Evolutionary conservation across 1,140 invertebrate species (phyloP).

Genomic region (Euwallacea similis): DNA sequence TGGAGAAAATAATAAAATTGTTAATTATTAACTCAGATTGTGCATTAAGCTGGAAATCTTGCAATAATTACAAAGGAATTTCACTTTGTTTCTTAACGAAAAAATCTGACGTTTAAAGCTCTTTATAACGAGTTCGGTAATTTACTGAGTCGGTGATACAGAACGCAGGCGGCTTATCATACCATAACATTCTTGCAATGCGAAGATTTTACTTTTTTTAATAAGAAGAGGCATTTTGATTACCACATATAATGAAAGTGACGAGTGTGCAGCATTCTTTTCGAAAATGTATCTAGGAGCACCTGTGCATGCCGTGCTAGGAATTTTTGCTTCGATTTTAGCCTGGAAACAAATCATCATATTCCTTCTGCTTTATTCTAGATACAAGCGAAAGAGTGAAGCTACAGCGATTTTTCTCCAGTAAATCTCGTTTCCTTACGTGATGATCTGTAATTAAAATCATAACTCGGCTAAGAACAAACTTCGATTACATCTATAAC

Average conservation of each 20-base stretch:
- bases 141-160: constrained; percentile 15
- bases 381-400: background rate
- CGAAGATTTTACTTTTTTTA: constrained; percentile 3
- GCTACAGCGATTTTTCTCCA: background rate
- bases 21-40: constrained; percentile 27
- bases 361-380: no score
- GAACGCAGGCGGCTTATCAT: constrained; percentile 14
- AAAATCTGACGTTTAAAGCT: constrained; percentile 24
- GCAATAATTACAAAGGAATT: constrained; percentile 25
- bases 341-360: background rate
- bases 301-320: no score
- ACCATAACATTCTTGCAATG: constrained; percentile 6
- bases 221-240: background rate
- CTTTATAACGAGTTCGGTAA: constrained; percentile 24
- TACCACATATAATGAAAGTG: background rate
- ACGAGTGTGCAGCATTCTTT: background rate
- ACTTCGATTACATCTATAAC: constrained; percentile 13
- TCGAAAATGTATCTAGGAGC: no score
- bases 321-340: background rate
- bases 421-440: constrained; percentile 3
- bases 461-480: background rate
- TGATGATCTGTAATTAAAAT: constrained; percentile 11
- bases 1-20: background rate
- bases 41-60: constrained; percentile 23
- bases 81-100: constrained; percentile 22